These are phyloP conservation scores for Stercorarius parasiticus DNA, from an alignment of 2,113 vertebrate species.

Conservation along the genomic window DNA sequence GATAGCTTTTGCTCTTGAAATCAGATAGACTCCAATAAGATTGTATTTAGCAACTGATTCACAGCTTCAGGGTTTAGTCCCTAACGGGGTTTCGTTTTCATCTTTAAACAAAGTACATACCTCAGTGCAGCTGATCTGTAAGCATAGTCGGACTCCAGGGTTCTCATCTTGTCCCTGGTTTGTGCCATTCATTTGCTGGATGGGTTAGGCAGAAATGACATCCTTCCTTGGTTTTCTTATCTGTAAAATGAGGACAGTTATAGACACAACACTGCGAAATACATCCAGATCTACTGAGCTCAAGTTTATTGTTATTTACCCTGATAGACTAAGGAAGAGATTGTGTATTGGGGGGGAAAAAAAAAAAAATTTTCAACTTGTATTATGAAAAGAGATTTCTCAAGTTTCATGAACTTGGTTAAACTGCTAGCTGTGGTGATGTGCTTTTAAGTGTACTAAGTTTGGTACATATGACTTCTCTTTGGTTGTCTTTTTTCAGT, in stretches of 20 bases:
- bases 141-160: accelerated
- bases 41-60: not conserved
- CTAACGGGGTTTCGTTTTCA: not conserved
- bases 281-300: not conserved
- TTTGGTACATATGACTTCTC: not conserved
- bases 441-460: not conserved
- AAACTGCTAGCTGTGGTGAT: not conserved
- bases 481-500: conserved; percentile 69
- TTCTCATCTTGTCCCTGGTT: not conserved
- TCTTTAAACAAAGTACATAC: not conserved
- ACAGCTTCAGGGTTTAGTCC: not conserved
- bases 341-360: not conserved
- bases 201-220: not conserved
- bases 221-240: not conserved
- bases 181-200: not conserved
- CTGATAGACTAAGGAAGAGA: not conserved
- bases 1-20: not conserved
- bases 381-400: not conserved
- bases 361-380: not conserved
- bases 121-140: not conserved
- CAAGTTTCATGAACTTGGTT: not conserved
- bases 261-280: not conserved
- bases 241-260: not conserved
- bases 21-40: not conserved
- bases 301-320: not conserved